These are phyloP conservation scores for Augochlorella aurata DNA, from an alignment of 2,888 invertebrate genomes.

Conservation along the genomic window DNA sequence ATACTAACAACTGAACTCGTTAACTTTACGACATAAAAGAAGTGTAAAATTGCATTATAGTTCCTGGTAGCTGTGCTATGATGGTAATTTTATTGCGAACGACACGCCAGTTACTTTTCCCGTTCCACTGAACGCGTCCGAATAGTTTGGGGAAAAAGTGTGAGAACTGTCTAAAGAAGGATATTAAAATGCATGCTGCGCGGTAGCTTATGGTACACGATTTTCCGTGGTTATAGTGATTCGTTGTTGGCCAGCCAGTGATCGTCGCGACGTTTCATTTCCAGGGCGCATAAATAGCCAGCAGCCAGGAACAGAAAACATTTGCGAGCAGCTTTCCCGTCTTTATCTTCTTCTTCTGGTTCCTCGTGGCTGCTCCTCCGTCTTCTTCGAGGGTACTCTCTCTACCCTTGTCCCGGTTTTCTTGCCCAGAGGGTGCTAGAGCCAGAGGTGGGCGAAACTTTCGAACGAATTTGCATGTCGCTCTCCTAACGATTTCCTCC, in stretches of 20 bases:
- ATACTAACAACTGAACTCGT: too few relatives aligned
- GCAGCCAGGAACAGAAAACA: slow-evolving; percentile 71
- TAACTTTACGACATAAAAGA: too few relatives aligned
- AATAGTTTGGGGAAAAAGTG: neutral
- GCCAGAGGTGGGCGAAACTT: slow-evolving; percentile 72
- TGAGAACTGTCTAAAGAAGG: neutral
- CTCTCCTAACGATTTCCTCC: slow-evolving; percentile 79
- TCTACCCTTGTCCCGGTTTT: slow-evolving; percentile 66
- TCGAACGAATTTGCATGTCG: slow-evolving; percentile 79
- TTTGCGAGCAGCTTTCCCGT: slow-evolving; percentile 48
- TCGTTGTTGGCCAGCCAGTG: neutral
- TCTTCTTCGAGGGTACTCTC: slow-evolving; percentile 57
- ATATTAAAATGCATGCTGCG: neutral
- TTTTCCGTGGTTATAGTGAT: neutral
- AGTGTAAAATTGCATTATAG: too few relatives aligned
- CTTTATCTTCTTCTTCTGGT: slow-evolving; percentile 48
- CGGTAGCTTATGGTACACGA: neutral
- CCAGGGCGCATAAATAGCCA: slow-evolving; percentile 75
- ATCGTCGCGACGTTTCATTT: slow-evolving; percentile 72
- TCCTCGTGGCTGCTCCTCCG: slow-evolving; percentile 31
- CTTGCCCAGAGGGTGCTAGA: slow-evolving; percentile 67
- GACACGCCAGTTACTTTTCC: too few relatives aligned
- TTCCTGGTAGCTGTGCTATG: too few relatives aligned
- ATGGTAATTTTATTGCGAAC: too few relatives aligned
- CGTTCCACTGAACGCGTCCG: neutral